phyloP scores from a whole-genome alignment of 2,797 vertebrate species.

The Rhinoraja longicauda region DNA sequence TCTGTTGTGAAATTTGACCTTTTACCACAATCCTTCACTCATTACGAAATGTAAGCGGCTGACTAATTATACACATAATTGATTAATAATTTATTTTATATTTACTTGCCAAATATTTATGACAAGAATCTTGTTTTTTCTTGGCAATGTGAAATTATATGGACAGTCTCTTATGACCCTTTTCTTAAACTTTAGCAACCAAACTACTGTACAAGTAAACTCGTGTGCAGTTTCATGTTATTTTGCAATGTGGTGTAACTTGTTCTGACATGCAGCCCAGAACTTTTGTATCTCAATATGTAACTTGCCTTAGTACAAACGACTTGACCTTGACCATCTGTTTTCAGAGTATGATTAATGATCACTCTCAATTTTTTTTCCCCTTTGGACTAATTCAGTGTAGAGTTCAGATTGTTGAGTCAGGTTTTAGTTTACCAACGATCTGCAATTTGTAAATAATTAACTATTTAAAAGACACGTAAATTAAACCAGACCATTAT shows the following conservation, averaged over 20 bases:
- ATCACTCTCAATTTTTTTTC: not conserved
- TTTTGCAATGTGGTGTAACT: not conserved
- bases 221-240: not conserved
- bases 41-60: not conserved
- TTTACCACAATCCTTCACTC: not conserved
- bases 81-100: not conserved
- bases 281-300: not conserved
- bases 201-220: not conserved
- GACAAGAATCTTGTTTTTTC: not conserved
- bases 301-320: not conserved
- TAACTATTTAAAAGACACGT: too few relatives aligned
- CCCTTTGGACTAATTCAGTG: not conserved
- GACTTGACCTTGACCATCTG: not conserved
- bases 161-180: not conserved
- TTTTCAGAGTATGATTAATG: not conserved
- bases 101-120: not conserved
- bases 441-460: too few relatives aligned
- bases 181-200: not conserved
- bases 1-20: not conserved
- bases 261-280: not conserved
- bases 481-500: too few relatives aligned
- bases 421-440: not conserved
- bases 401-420: not conserved
- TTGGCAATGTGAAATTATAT: not conserved
- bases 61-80: not conserved